Conservation (phyloP, 2,888 invertebrate genomes). For the Dynastes tityus region DNA sequence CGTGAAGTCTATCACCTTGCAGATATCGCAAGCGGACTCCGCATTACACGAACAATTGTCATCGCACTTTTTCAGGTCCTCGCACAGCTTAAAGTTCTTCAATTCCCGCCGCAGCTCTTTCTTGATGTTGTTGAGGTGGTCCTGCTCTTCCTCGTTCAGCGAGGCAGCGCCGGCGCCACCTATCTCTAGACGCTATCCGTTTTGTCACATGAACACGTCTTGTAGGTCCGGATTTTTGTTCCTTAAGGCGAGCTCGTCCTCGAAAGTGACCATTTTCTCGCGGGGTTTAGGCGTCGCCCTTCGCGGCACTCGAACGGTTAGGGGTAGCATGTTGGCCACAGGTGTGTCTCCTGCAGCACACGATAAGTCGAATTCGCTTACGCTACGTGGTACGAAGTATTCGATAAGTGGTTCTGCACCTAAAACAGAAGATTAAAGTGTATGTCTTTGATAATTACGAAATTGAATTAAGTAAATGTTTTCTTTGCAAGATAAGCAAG, state of each 20-base stretch:
- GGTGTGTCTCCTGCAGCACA: slow-evolving; percentile 75
- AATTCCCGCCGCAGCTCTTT: slow-evolving; percentile 50
- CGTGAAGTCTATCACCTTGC: slow-evolving; percentile 69
- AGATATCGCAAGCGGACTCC: slow-evolving; percentile 69
- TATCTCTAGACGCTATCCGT: slow-evolving; percentile 66
- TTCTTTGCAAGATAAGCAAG: too few relatives aligned
- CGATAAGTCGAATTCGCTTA: slow-evolving; percentile 87
- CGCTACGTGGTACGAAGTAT: slow-evolving; percentile 88
- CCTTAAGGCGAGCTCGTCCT: slow-evolving; percentile 76
- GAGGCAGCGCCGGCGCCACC: slow-evolving; percentile 56
- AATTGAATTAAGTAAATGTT: too few relatives aligned
- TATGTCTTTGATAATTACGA: too few relatives aligned
- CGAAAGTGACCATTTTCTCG: slow-evolving; percentile 87
- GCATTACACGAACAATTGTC: slow-evolving; percentile 69
- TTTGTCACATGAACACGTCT: slow-evolving; percentile 88
- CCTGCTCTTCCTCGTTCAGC: slow-evolving; percentile 43
- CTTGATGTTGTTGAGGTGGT: slow-evolving; percentile 47
- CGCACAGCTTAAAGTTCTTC: slow-evolving; percentile 68
- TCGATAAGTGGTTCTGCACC: slow-evolving; percentile 80
- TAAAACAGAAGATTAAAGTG: slow-evolving; percentile 53
- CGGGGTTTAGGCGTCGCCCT: slow-evolving; percentile 71
- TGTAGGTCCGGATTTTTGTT: slow-evolving; percentile 73
- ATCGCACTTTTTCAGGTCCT: slow-evolving; percentile 69
- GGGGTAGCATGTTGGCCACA: slow-evolving; percentile 66
- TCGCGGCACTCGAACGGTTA: slow-evolving; percentile 66